These are phyloP conservation scores for Teinopalpus imperialis DNA, from an alignment of 2,888 invertebrate species.

Conservation along the genomic window DNA sequence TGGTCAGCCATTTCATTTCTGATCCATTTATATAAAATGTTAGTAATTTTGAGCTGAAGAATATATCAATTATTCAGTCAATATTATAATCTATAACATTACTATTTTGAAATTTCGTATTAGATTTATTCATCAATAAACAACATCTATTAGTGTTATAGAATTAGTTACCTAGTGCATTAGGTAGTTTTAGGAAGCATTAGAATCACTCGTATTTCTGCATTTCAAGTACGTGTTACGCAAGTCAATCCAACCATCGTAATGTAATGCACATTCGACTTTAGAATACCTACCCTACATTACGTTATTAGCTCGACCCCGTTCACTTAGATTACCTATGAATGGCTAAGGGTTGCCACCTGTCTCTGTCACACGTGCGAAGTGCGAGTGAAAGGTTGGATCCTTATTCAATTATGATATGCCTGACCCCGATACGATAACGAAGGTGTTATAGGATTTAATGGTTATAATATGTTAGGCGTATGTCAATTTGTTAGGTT, in stretches of 20 bases:
- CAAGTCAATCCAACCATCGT: background rate
- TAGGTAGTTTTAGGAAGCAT: background rate
- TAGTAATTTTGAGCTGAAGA: too few species aligned
- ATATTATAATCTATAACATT: too few species aligned
- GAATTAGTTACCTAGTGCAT: too few species aligned
- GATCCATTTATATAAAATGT: too few species aligned
- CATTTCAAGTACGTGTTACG: background rate
- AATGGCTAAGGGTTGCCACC: conserved; percentile 3
- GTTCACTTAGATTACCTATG: background rate
- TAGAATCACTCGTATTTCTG: background rate
- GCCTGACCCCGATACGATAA: conserved; percentile 5
- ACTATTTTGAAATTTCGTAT: too few species aligned
- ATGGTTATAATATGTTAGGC: background rate
- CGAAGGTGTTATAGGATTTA: conserved; percentile 14
- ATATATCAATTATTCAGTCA: too few species aligned
- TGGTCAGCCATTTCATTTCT: too few species aligned
- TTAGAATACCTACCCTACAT: conserved; percentile 5
- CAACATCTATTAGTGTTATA: too few species aligned
- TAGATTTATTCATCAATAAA: too few species aligned
- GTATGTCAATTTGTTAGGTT: background rate
- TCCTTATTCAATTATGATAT: conserved; percentile 13
- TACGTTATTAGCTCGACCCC: background rate
- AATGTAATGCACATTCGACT: conserved; percentile 8
- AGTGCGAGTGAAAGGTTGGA: background rate
- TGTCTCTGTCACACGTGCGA: background rate